Percentiles rank a stretch among this genome's conserved stretches.
phyloP scores from a whole-genome alignment of 1,140 invertebrate genomes.

The Dufourea novaeangliae region DNA sequence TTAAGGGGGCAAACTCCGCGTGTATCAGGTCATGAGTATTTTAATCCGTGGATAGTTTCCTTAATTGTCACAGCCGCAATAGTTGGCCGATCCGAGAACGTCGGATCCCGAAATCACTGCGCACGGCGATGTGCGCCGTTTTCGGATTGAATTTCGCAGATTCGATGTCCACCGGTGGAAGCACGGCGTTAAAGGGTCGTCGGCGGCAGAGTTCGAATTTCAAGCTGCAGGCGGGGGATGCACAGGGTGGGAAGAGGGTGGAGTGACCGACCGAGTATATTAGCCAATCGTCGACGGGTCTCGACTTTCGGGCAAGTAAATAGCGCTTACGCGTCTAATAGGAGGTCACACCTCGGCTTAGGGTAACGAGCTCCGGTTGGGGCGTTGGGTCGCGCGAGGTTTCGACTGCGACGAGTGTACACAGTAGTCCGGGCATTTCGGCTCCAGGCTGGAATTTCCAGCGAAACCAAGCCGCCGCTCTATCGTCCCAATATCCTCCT shows the following conservation, averaged over 20 bases:
- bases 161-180: neutral
- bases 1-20: too few species aligned
- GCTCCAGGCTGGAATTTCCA: neutral
- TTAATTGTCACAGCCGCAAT: too few species aligned
- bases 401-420: slow-evolving; percentile 3
- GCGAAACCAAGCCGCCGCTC: slow-evolving; percentile 13
- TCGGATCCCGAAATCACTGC: too few species aligned
- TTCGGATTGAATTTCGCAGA: neutral
- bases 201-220: neutral
- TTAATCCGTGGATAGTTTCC: too few species aligned
- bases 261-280: slow-evolving; percentile 24
- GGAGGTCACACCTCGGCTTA: slow-evolving; percentile 41
- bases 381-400: neutral
- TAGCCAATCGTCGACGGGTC: neutral
- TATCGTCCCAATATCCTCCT: slow-evolving; percentile 33
- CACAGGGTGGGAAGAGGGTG: neutral
- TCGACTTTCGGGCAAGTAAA: slow-evolving; percentile 33
- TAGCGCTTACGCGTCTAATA: slow-evolving; percentile 49
- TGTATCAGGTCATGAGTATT: too few species aligned
- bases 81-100: too few species aligned
- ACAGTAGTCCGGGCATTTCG: slow-evolving; percentile 10
- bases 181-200: neutral
- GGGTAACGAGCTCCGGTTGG: slow-evolving; percentile 39
- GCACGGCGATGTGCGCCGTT: too few species aligned
- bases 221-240: neutral